Percentiles rank a stretch among this genome's conserved stretches.
Conservation (phyloP, 64 coral and sea anemone species). For the Dendronephthya gigantea region DNA sequence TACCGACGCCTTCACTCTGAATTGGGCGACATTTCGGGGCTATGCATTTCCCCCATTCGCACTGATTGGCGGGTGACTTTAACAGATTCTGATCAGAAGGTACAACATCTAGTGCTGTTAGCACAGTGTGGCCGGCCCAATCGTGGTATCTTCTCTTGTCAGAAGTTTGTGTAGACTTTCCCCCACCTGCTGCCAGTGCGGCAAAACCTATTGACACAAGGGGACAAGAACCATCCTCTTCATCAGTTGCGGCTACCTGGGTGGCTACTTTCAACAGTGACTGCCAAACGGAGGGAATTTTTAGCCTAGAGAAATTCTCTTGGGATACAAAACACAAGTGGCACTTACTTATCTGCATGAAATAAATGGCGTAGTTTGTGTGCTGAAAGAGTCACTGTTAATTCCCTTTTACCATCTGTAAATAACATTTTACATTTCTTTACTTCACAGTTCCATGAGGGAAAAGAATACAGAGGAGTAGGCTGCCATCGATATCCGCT, state of each 20-base stretch:
- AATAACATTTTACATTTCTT: constrained; percentile 13
- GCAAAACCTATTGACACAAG: too few relatives aligned
- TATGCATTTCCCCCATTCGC: constrained; percentile 31
- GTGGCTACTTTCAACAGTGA: constrained; percentile 45
- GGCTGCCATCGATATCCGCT: constrained; percentile 5
- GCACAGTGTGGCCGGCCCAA: constrained; percentile 6
- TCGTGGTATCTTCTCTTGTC: background rate
- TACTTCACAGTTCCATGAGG: constrained; percentile 7
- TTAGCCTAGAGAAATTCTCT: constrained; percentile 37
- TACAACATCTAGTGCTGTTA: background rate
- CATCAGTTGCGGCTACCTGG: constrained; percentile 36
- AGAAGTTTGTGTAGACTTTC: background rate
- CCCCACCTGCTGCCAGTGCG: background rate
- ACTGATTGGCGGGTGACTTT: constrained; percentile 20
- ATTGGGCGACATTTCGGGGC: too few relatives aligned
- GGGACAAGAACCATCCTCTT: constrained; percentile 13
- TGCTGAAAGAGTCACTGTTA: background rate
- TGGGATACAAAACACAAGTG: constrained; percentile 22
- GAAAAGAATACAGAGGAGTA: constrained; percentile 15
- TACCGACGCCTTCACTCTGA: background rate
- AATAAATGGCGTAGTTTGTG: constrained; percentile 38
- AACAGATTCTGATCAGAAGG: constrained; percentile 21
- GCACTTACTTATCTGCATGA: constrained; percentile 32
- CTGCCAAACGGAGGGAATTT: constrained; percentile 33
- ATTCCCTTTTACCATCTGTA: too few relatives aligned